Conservation (phyloP, 2,797 vertebrate genomes). For the Cottoperca gobio region DNA sequence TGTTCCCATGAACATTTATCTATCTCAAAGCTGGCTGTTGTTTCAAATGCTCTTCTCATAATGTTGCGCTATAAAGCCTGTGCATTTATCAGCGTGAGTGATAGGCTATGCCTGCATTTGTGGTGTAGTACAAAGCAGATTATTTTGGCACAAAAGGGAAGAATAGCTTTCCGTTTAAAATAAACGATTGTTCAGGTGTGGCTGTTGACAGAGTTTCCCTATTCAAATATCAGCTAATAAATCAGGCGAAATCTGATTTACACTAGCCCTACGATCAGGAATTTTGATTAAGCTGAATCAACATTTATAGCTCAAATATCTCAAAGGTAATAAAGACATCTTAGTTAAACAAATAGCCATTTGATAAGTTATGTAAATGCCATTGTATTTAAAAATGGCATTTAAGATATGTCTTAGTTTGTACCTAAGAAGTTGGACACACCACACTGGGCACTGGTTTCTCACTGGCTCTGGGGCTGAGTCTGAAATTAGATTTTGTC, state of each 20-base stretch:
- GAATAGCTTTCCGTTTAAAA: constrained; percentile 31
- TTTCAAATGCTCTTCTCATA: constrained; percentile 39
- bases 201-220: constrained; percentile 63
- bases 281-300: constrained; percentile 62
- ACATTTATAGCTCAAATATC: constrained; percentile 53
- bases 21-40: constrained; percentile 25
- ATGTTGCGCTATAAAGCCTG: constrained; percentile 42
- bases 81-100: constrained; percentile 49
- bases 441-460: constrained; percentile 31
- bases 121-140: constrained; percentile 45
- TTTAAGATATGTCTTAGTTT: constrained; percentile 53
- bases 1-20: not conserved
- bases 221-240: constrained; percentile 66
- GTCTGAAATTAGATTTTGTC: constrained; percentile 63
- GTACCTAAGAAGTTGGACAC: constrained; percentile 41
- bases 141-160: constrained; percentile 38
- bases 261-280: constrained; percentile 21
- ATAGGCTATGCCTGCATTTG: constrained; percentile 30
- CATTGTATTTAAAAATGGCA: constrained; percentile 51
- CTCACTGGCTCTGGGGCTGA: constrained; percentile 48
- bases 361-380: constrained; percentile 61
- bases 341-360: constrained; percentile 58
- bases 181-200: constrained; percentile 54
- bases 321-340: constrained; percentile 47
- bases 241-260: constrained; percentile 62